Evolutionary conservation across 2,888 invertebrate species (phyloP), one percentile per base, ranked within the genome.

Genomic region (Drosophila planitibia): DNA sequence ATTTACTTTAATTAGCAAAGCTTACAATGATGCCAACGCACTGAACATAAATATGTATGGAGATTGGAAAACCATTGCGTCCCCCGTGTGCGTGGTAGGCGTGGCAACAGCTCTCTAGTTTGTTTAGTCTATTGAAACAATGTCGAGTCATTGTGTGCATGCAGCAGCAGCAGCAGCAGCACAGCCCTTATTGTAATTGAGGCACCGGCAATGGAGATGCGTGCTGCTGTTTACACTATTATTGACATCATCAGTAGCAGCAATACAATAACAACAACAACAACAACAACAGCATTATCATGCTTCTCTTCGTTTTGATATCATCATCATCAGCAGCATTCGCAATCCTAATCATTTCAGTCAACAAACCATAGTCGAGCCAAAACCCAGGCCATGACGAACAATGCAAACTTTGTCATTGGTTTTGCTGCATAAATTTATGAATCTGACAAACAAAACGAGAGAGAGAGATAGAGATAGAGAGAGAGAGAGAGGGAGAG

Each of bases 1-100:
- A 86, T 86, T 82, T 86, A 83, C 85, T 88, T 88, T 83, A 86
- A 88, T 86, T 86, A 86, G 89, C 83, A 39, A 25, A 74, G 71
- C 54, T 70, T 69, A 76, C 78, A 79, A 66, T 73, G 60, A 62
- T 67, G 70, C 61, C 55, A 63, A 37, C n/a, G 41, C 37, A 49
- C 12, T 16, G 52, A n/a, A 44, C 35, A 72, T 57, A 57, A 37
- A 66, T 41, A 55, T 47, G 25, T 51, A 41, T 60, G 39, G 44
- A 53, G 14, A 49, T 39, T 47, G 33, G 16, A 60, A 47, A 25
- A 47, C 7, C 47, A 25, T 16, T 2, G 47, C 47, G 10, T 47
- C 12, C 55, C 4, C 5, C 58, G 49, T 49, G 44, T 44, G 33
- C 0, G 25, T 60, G 22, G 47, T 9, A 2, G 22, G 22, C 47